These are phyloP conservation scores for Lacerta viridis DNA, from an alignment of 2,797 vertebrate species.

Conservation along the genomic window DNA sequence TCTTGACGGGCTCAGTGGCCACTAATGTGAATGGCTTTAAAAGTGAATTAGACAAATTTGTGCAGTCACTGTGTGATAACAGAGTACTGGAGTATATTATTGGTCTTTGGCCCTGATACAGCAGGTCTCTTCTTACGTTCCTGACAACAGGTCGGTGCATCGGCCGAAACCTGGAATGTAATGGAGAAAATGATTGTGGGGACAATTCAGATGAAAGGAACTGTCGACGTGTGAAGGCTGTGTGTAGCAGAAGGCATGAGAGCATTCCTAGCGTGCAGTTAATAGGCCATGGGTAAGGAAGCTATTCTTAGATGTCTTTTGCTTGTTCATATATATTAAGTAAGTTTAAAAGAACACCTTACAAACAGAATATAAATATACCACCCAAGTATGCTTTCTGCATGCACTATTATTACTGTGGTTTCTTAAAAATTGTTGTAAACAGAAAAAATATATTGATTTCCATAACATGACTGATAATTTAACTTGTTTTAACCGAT, in stretches of 20 bases:
- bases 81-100: too few species aligned
- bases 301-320: constrained; percentile 45
- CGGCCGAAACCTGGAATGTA: constrained; percentile 85
- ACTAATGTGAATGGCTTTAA: too few species aligned
- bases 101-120: too few species aligned
- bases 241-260: constrained; percentile 72
- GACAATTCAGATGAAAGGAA: constrained; percentile 92
- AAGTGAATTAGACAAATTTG: too few species aligned
- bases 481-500: too few species aligned
- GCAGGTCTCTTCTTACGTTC: constrained; percentile 13
- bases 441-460: too few species aligned
- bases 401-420: too few species aligned
- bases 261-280: constrained; percentile 84
- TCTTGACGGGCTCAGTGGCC: not conserved
- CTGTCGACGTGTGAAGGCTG: constrained; percentile 76
- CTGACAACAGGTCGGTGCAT: constrained; percentile 88
- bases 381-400: too few species aligned
- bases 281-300: constrained; percentile 85
- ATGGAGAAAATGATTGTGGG: constrained; percentile 92
- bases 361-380: too few species aligned
- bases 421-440: too few species aligned
- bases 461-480: too few species aligned
- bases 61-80: too few species aligned
- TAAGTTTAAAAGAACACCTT: not conserved
- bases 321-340: not conserved